Evolutionary conservation across 2,797 vertebrate genomes (phyloP).

Genomic region (Sternarchorhynchus goeldii): DNA sequence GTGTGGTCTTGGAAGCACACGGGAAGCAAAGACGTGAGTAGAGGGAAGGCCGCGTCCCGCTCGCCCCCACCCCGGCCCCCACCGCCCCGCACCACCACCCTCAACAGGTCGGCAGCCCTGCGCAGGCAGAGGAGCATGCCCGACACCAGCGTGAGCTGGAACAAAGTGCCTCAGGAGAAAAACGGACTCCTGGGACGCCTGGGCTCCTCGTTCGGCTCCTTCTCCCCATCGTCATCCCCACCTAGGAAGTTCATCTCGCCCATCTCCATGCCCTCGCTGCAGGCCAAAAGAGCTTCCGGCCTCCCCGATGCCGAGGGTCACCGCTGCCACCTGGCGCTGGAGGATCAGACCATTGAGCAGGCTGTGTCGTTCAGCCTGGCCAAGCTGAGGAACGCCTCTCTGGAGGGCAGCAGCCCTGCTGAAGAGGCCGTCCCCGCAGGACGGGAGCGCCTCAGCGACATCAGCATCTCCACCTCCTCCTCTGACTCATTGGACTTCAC

Average conservation of each 20-base stretch:
- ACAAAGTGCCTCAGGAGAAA: constrained; percentile 64
- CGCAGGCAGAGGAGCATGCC: constrained; percentile 78
- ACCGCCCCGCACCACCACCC: constrained; percentile 76
- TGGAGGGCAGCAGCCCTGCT: constrained; percentile 58
- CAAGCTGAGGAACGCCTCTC: constrained; percentile 67
- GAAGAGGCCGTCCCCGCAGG: constrained; percentile 58
- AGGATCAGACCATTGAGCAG: constrained; percentile 77
- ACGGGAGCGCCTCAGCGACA: constrained; percentile 89
- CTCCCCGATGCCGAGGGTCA: constrained; percentile 69
- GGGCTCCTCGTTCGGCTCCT: constrained; percentile 50
- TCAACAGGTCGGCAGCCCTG: constrained; percentile 59
- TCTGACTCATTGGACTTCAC: constrained; percentile 93
- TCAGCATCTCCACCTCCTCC: constrained; percentile 96
- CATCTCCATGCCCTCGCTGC: constrained; percentile 82
- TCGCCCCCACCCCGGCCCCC: constrained; percentile 88
- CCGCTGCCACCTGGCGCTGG: constrained; percentile 76
- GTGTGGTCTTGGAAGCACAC: not conserved
- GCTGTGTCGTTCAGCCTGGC: constrained; percentile 72
- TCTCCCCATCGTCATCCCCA: constrained; percentile 53
- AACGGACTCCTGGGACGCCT: constrained; percentile 50
- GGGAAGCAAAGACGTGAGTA: constrained; percentile 1
- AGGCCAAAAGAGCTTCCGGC: constrained; percentile 77
- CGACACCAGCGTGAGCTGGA: constrained; percentile 68
- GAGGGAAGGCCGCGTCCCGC: constrained; percentile 63
- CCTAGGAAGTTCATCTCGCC: constrained; percentile 67